Percentiles rank a stretch among this genome's conserved stretches.
Conservation (phyloP, 2,888 invertebrate genomes). For the Physocephala rufipes region DNA sequence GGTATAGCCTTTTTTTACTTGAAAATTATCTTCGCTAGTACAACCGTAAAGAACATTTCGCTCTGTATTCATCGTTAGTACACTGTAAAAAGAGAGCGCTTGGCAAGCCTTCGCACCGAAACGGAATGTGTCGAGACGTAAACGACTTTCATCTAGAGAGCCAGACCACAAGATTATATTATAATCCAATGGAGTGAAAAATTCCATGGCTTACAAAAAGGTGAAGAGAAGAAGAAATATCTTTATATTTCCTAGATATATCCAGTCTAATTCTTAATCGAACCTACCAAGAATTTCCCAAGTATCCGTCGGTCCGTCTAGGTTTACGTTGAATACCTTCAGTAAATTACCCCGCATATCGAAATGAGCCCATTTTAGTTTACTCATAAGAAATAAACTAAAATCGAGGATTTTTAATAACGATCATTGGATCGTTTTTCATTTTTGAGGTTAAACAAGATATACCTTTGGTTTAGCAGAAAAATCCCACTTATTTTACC, state of each 20-base stretch:
- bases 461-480: conserved; percentile 72
- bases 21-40: conserved; percentile 72
- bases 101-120: conserved; percentile 56
- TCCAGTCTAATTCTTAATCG: too few relatives aligned
- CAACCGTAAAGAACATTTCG: conserved; percentile 77
- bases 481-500: conserved; percentile 71
- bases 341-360: conserved; percentile 80
- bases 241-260: neutral
- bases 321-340: conserved; percentile 69
- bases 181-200: conserved; percentile 74
- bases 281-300: conserved; percentile 80
- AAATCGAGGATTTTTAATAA: neutral
- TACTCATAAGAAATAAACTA: conserved; percentile 79
- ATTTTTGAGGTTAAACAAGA: neutral
- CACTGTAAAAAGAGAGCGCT: conserved; percentile 64
- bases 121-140: conserved; percentile 72
- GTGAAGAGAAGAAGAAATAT: neutral
- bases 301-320: conserved; percentile 67
- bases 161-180: conserved; percentile 84
- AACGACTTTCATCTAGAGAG: conserved; percentile 77
- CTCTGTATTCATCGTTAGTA: conserved; percentile 74
- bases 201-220: conserved; percentile 72
- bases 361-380: conserved; percentile 78
- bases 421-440: neutral
- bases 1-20: conserved; percentile 59